Percentiles rank a stretch among this genome's conserved stretches.
phyloP scores from a whole-genome alignment of 2,797 vertebrate genomes.

The Chrosomus eos region DNA sequence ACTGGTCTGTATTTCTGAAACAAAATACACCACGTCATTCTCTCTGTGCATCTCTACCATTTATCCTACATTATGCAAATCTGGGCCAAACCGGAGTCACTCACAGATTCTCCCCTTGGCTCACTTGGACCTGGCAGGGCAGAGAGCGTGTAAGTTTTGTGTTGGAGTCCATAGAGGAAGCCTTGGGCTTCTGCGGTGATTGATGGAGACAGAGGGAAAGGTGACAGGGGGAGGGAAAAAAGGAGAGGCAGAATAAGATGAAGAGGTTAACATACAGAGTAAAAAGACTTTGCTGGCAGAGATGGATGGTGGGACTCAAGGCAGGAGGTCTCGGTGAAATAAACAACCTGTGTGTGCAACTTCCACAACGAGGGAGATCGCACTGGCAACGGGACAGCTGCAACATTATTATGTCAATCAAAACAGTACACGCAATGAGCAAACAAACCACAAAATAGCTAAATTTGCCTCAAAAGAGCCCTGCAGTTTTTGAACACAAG shows the following conservation, averaged over 20 bases:
- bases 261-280: conserved; percentile 42
- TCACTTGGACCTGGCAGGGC: conserved; percentile 93
- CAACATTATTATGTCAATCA: conserved; percentile 4
- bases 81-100: conserved; percentile 62
- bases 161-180: conserved; percentile 85
- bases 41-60: background rate
- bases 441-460: background rate
- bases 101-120: conserved; percentile 93
- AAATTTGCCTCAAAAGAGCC: background rate
- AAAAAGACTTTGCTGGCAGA: conserved; percentile 1
- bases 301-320: conserved; percentile 13
- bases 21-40: background rate
- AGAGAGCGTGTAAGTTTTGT: conserved; percentile 90
- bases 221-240: conserved; percentile 3
- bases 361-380: conserved; percentile 28
- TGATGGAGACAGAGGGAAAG: conserved; percentile 48
- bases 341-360: conserved; percentile 42
- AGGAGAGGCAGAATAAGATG: conserved; percentile 21
- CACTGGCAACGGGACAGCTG: background rate
- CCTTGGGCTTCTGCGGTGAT: conserved; percentile 87
- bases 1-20: conserved; percentile 91
- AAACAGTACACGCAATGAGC: background rate
- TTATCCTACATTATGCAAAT: conserved; percentile 26
- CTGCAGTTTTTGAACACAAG: background rate
- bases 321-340: conserved; percentile 43